Percentiles rank a stretch among this genome's conserved stretches.
Conservation (phyloP, 2,797 vertebrate genomes). For the Chrosomus eos region DNA sequence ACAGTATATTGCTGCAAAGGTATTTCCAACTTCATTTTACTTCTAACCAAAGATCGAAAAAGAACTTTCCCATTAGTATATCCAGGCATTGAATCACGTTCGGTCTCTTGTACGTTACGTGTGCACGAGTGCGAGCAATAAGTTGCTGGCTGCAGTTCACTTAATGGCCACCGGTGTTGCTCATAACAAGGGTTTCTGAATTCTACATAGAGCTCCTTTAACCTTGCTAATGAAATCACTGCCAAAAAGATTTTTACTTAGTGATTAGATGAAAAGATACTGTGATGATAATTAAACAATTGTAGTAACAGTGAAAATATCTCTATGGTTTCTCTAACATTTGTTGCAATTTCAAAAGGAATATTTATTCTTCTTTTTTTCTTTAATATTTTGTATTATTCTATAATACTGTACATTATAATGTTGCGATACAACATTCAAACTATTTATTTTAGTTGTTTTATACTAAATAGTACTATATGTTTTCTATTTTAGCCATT, state of each 20-base stretch:
- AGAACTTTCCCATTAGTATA: no score
- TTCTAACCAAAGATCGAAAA: no score
- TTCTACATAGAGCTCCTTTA: no score
- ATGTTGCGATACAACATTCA: not conserved
- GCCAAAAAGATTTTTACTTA: not conserved
- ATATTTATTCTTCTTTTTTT: not conserved
- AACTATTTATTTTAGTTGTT: not conserved
- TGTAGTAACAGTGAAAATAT: not conserved
- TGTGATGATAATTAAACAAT: not conserved
- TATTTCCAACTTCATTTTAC: no score
- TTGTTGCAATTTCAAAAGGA: not conserved
- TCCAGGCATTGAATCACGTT: no score
- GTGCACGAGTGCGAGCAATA: no score
- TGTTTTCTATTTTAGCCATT: not conserved
- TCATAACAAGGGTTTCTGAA: no score
- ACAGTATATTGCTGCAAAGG: no score
- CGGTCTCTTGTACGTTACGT: no score
- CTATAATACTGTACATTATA: not conserved
- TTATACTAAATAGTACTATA: not conserved
- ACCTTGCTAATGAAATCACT: not conserved
- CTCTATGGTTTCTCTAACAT: not conserved
- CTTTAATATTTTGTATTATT: not conserved
- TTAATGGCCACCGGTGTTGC: no score
- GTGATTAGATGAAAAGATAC: not conserved
- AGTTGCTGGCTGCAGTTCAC: no score